Evolutionary conservation across 2,113 vertebrate species (phyloP).

Genomic region (Ciconia maguari): DNA sequence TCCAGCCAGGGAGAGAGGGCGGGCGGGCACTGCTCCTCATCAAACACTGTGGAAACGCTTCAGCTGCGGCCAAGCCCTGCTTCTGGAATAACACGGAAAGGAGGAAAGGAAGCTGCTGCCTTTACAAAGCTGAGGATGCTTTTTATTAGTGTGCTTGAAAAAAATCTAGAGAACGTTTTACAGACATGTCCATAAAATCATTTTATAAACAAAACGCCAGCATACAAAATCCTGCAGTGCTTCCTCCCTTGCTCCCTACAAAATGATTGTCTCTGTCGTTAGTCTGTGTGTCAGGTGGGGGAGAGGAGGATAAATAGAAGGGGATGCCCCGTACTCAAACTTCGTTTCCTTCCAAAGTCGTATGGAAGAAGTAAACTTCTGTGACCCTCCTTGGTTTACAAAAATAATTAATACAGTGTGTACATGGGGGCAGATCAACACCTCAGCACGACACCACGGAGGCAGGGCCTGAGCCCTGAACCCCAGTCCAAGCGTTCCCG

Average conservation of each 20-base stretch:
- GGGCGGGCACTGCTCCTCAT: background rate
- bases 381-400: background rate
- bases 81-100: background rate
- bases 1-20: background rate
- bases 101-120: background rate
- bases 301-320: conserved; percentile 50
- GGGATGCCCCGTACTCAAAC: conserved; percentile 67
- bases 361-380: conserved; percentile 52
- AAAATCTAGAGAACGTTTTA: conserved; percentile 51
- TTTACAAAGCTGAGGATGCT: conserved; percentile 66
- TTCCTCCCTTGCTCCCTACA: conserved; percentile 53
- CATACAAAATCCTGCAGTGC: conserved; percentile 64
- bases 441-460: background rate
- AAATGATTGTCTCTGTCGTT: conserved; percentile 74
- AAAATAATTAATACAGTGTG: background rate
- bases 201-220: conserved; percentile 56
- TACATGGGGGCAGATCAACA: background rate
- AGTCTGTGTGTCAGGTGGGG: conserved; percentile 28
- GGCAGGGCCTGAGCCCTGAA: background rate
- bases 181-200: conserved; percentile 32
- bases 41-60: background rate
- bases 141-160: conserved; percentile 72
- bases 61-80: background rate
- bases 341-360: conserved; percentile 40
- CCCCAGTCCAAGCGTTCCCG: background rate